Evolutionary conservation across 2,113 vertebrate genomes (phyloP).

Genomic region (Rhea americana): DNA sequence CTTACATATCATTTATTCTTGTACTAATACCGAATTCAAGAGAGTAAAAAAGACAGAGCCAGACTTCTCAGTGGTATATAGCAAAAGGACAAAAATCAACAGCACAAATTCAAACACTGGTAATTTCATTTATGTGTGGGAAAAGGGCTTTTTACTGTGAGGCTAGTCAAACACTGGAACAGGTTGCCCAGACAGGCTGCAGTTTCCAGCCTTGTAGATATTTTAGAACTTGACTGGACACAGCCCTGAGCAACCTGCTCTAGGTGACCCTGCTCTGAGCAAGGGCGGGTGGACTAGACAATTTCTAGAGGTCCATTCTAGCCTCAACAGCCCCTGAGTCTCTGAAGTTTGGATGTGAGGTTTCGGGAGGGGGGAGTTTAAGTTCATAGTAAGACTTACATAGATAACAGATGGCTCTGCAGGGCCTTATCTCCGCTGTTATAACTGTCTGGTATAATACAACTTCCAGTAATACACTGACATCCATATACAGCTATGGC

Average conservation of each 20-base stretch:
- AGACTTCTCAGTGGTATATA: neutral
- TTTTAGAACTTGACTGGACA: too few species aligned
- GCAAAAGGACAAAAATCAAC: neutral
- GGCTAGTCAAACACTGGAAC: neutral
- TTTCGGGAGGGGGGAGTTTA: neutral
- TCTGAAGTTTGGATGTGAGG: neutral
- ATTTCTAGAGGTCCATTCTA: neutral
- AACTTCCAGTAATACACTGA: neutral
- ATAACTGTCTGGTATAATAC: neutral
- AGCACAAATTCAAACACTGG: neutral
- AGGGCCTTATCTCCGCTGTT: accelerated
- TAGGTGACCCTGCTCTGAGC: neutral
- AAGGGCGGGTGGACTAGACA: neutral
- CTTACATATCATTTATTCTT: too few species aligned
- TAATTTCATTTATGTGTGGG: neutral
- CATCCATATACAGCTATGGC: neutral
- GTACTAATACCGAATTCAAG: too few species aligned
- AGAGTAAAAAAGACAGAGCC: neutral
- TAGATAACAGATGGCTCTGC: neutral
- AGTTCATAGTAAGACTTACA: neutral
- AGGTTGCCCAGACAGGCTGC: neutral
- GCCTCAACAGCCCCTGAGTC: neutral
- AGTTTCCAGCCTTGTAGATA: neutral
- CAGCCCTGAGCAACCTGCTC: too few species aligned
- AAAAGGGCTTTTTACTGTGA: neutral